These are phyloP conservation scores for Cantharis flavilabris DNA, from an alignment of 2,888 invertebrate species.

Conservation along the genomic window DNA sequence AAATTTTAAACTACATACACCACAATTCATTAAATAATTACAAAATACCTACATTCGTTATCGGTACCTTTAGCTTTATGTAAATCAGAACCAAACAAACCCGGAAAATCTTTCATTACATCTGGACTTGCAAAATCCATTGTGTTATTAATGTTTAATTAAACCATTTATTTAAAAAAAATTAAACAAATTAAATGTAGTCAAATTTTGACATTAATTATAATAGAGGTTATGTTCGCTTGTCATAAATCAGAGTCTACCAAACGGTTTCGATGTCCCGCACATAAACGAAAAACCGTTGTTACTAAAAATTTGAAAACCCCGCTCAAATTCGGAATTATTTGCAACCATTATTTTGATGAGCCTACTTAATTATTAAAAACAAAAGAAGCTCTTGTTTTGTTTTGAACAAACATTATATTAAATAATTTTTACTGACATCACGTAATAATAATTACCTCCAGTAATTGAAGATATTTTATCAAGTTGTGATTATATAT, in stretches of 20 bases:
- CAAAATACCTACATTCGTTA: constrained; percentile 74
- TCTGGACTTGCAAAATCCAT: constrained; percentile 90
- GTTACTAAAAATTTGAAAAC: no score
- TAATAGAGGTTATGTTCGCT: neutral
- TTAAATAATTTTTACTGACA: no score
- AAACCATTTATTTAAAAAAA: neutral
- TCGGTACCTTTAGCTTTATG: constrained; percentile 75
- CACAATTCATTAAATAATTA: neutral
- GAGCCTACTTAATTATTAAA: no score
- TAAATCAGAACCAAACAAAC: constrained; percentile 81
- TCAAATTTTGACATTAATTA: neutral
- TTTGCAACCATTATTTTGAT: no score
- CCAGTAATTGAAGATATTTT: no score
- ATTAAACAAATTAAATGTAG: neutral
- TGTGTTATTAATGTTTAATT: neutral
- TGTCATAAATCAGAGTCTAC: neutral
- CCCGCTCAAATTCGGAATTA: no score
- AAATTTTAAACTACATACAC: constrained; percentile 28
- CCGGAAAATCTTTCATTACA: constrained; percentile 89
- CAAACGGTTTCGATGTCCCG: neutral
- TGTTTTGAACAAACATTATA: no score
- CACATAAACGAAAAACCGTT: no score
- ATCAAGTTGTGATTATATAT: no score
- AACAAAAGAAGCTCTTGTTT: no score
- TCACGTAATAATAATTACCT: no score